Conservation (phyloP, 1,140 invertebrate genomes). For the Pseudomyrmex dendroicus region DNA sequence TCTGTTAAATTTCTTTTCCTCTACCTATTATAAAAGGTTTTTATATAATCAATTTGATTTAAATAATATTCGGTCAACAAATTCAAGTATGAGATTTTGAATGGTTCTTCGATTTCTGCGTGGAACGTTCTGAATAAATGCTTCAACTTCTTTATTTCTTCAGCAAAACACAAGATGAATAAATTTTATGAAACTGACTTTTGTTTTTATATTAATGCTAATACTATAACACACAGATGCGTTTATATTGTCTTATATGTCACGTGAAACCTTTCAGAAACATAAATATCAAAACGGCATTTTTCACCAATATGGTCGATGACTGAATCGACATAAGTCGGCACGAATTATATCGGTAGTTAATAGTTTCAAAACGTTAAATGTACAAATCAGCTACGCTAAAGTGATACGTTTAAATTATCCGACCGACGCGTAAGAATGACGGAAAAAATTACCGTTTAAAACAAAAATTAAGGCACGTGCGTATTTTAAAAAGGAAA, state of each 20-base stretch:
- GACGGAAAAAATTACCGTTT: conserved; percentile 21
- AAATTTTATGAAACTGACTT: conserved; percentile 8
- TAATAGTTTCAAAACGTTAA: conserved; percentile 6
- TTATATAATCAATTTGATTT: not conserved
- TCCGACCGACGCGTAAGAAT: not conserved
- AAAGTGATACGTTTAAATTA: conserved; percentile 16
- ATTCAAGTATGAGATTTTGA: not conserved
- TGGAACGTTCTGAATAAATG: conserved; percentile 10
- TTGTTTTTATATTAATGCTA: not conserved
- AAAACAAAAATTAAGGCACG: conserved; percentile 20
- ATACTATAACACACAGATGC: not conserved
- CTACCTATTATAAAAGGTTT: not conserved
- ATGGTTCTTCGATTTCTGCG: not conserved
- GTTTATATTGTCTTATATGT: conserved; percentile 18
- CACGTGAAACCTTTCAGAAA: conserved; percentile 10
- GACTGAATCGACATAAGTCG: not conserved
- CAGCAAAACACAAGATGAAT: not conserved
- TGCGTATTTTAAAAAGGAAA: conserved; percentile 30
- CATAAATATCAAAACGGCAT: conserved; percentile 13
- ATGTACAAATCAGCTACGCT: not conserved
- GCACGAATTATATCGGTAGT: not conserved
- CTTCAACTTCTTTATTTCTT: not conserved
- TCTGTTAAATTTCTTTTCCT: too few relatives aligned
- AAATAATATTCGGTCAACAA: conserved; percentile 19
- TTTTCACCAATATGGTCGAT: not conserved